phyloP scores from a whole-genome alignment of 1,140 invertebrate species.

The Pissodes strobi region DNA sequence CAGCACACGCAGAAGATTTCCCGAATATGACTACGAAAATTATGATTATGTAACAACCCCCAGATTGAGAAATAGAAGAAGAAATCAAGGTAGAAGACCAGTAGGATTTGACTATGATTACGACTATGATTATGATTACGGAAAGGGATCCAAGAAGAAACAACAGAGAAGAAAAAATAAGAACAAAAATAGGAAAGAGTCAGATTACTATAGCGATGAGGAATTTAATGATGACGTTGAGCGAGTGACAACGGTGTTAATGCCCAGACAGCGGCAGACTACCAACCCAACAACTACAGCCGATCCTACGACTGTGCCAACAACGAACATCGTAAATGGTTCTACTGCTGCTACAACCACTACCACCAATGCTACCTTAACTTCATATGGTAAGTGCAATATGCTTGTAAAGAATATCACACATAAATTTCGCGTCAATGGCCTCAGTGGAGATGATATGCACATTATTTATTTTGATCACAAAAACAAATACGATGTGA shows the following conservation, averaged over 20 bases:
- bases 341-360: slow-evolving; percentile 23
- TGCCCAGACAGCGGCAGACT: slow-evolving; percentile 25
- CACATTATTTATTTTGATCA: too few relatives aligned
- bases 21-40: slow-evolving; percentile 23
- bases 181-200: slow-evolving; percentile 18
- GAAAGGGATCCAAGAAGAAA: slow-evolving; percentile 9
- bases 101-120: slow-evolving; percentile 20
- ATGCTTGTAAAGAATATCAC: neutral
- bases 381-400: neutral
- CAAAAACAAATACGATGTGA: too few relatives aligned
- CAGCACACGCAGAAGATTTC: slow-evolving; percentile 6
- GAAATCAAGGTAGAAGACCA: slow-evolving; percentile 19
- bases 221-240: slow-evolving; percentile 24
- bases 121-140: slow-evolving; percentile 25
- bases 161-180: slow-evolving; percentile 14
- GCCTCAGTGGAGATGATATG: too few relatives aligned
- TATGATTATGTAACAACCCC: slow-evolving; percentile 14
- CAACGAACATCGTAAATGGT: slow-evolving; percentile 10
- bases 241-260: slow-evolving; percentile 2
- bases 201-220: slow-evolving; percentile 28
- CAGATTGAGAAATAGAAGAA: slow-evolving; percentile 16
- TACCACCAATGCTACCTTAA: slow-evolving; percentile 30
- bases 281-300: slow-evolving; percentile 1
- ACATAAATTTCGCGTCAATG: too few relatives aligned
- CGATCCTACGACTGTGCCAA: neutral